Conservation (phyloP, 2,888 invertebrate genomes). For the Patella ulyssiponensis region DNA sequence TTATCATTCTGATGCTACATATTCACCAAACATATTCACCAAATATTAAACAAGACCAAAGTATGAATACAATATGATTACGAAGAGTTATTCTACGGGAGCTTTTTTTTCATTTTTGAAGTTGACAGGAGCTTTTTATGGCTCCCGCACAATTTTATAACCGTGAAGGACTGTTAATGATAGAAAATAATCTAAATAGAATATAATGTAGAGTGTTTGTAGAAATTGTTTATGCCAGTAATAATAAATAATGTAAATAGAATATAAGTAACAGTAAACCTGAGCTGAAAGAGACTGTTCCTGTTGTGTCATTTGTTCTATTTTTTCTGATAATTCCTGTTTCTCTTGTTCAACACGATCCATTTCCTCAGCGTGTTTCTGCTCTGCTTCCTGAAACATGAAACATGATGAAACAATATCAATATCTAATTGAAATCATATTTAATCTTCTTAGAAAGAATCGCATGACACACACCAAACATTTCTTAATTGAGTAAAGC, state of each 20-base stretch:
- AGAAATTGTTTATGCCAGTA: neutral
- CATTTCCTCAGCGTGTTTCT: constrained; percentile 74
- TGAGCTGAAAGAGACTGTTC: constrained; percentile 73
- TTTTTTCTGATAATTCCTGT: constrained; percentile 71
- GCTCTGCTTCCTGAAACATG: constrained; percentile 71
- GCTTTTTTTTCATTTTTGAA: no score
- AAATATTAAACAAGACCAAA: no score
- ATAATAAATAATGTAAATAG: neutral
- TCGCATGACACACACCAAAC: no score
- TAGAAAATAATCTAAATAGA: no score
- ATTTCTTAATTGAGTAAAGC: no score
- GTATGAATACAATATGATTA: no score
- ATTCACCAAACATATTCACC: no score
- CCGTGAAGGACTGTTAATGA: no score
- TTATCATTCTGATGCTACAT: no score
- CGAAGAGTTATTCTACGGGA: no score
- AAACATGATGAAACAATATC: constrained; percentile 10
- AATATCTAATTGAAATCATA: neutral
- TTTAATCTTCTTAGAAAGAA: neutral
- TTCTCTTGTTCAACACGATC: constrained; percentile 68
- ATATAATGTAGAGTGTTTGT: neutral
- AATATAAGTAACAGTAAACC: constrained; percentile 43
- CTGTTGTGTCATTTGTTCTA: constrained; percentile 76
- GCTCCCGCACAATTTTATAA: no score
- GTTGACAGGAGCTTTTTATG: no score